These are phyloP conservation scores for Scalopus aquaticus DNA, from an alignment of 2,113 vertebrate species.

Conservation along the genomic window DNA sequence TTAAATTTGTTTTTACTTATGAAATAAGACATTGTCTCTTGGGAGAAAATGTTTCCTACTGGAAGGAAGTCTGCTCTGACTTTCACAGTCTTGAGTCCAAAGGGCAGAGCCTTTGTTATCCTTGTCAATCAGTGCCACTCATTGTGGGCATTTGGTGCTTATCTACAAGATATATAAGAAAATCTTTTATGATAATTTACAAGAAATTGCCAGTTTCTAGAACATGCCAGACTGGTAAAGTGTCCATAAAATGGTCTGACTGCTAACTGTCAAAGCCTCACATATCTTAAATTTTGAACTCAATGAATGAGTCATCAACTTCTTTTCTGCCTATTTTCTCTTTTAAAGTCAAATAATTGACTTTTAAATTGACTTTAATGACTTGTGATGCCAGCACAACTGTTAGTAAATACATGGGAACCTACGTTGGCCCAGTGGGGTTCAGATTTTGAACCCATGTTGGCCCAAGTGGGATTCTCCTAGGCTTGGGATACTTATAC, in stretches of 20 bases:
- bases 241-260: not conserved
- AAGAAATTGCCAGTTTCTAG: not conserved
- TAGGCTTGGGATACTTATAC: too few species aligned
- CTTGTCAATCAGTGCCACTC: not conserved
- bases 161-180: not conserved
- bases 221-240: not conserved
- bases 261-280: not conserved
- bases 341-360: not conserved
- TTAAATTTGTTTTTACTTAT: not conserved
- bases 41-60: not conserved
- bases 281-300: not conserved
- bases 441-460: too few species aligned
- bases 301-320: not conserved
- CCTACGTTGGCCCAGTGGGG: too few species aligned
- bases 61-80: not conserved
- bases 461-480: too few species aligned
- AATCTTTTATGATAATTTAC: too few species aligned
- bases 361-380: not conserved
- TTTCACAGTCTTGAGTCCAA: not conserved
- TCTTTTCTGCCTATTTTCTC: conserved; percentile 15
- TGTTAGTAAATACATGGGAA: not conserved
- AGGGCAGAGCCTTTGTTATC: not conserved
- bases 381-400: not conserved
- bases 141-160: not conserved
- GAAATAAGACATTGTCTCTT: not conserved